These are phyloP conservation scores for Burhinus bistriatus DNA, from an alignment of 2,113 vertebrate genomes.

Conservation along the genomic window DNA sequence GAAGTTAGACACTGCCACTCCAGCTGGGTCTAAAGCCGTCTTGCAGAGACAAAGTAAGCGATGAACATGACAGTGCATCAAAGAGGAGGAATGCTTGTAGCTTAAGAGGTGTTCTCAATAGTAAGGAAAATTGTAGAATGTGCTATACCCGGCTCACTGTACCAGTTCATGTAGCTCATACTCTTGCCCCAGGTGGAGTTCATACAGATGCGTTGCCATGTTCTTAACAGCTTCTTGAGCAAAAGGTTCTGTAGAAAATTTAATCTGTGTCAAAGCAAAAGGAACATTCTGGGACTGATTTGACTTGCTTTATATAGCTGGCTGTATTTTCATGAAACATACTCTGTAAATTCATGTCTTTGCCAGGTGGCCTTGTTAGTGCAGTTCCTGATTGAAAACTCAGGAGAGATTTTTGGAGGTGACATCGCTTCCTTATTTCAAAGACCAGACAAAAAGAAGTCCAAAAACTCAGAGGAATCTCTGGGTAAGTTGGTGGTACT, in stretches of 20 bases:
- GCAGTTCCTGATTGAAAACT: constrained; percentile 80
- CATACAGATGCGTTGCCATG: not conserved
- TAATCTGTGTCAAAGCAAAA: not conserved
- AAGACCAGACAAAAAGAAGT: constrained; percentile 43
- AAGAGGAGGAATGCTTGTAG: not conserved
- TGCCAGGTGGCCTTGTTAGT: constrained; percentile 77
- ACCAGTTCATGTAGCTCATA: not conserved
- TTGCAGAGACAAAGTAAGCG: not conserved
- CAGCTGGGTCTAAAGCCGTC: not conserved
- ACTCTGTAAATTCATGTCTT: not conserved
- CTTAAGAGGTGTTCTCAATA: not conserved
- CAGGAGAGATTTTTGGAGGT: constrained; percentile 74
- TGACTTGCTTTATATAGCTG: not conserved
- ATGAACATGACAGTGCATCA: not conserved
- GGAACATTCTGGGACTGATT: not conserved
- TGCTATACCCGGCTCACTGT: not conserved
- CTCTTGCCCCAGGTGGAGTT: not conserved
- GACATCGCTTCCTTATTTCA: constrained; percentile 71
- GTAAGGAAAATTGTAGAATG: not conserved
- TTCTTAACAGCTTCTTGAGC: not conserved
- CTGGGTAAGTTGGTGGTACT: constrained; percentile 43
- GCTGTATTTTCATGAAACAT: not conserved
- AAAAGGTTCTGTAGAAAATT: not conserved
- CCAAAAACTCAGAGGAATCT: constrained; percentile 34
- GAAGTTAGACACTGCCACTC: not conserved